These are phyloP conservation scores for Brachionus rubens DNA, from an alignment of 1,140 invertebrate genomes.

Conservation along the genomic window DNA sequence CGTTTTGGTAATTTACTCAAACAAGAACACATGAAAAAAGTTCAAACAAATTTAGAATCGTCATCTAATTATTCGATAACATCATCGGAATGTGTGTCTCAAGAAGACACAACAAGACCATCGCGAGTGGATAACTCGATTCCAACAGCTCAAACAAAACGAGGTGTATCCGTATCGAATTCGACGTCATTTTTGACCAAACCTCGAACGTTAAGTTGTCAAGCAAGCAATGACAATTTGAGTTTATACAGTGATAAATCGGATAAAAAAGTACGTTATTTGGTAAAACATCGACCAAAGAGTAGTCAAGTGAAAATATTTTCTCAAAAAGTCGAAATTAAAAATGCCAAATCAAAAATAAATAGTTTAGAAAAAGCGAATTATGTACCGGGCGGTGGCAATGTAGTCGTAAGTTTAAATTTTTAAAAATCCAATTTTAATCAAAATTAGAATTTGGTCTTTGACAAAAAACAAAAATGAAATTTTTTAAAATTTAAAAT, in stretches of 20 bases:
- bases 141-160: no score
- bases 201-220: not conserved
- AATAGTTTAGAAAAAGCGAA: constrained; percentile 53
- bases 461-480: no score
- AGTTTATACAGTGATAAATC: constrained; percentile 1
- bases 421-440: not conserved
- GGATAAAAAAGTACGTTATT: constrained; percentile 14
- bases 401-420: constrained; percentile 48
- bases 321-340: constrained; percentile 30
- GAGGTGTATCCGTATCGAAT: constrained; percentile 4
- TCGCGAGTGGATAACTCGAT: no score
- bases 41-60: not conserved
- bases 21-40: not conserved
- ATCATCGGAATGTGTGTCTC: not conserved
- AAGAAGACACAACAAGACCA: not conserved
- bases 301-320: constrained; percentile 36
- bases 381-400: constrained; percentile 53
- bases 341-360: constrained; percentile 49
- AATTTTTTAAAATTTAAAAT: no score
- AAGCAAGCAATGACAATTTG: constrained; percentile 1
- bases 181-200: not conserved
- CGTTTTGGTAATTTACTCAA: constrained; percentile 4
- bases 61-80: not conserved
- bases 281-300: constrained; percentile 4
- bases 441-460: no score